Conservation (phyloP, 2,113 vertebrate genomes). For the Apteryx owenii region DNA sequence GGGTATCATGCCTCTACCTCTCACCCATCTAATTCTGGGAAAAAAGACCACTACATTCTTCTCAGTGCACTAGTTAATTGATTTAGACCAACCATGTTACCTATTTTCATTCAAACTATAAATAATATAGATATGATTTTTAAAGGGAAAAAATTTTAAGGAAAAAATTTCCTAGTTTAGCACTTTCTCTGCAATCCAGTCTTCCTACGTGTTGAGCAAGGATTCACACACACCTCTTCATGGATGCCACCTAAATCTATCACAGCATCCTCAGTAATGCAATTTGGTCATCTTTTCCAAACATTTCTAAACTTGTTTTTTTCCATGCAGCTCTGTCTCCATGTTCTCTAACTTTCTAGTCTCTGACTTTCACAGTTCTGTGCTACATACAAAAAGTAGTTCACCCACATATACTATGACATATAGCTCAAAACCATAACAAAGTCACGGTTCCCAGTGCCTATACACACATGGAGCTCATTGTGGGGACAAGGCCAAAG, state of each 20-base stretch:
- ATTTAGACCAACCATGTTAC: background rate
- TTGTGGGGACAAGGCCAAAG: background rate
- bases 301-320: background rate
- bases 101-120: background rate
- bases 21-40: background rate
- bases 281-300: background rate
- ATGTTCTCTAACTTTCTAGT: background rate
- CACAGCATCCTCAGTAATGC: background rate
- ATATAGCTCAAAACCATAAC: background rate
- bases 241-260: background rate
- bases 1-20: background rate
- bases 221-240: background rate
- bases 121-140: background rate
- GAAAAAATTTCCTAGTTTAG: background rate
- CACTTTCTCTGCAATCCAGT: background rate
- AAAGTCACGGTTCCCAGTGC: background rate
- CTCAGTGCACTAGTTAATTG: background rate
- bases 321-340: background rate
- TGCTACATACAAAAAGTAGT: background rate
- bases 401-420: background rate
- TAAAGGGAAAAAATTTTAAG: background rate
- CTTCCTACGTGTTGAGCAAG: background rate
- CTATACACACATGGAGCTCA: background rate
- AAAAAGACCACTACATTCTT: background rate
- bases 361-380: background rate